Evolutionary conservation across 2,888 invertebrate genomes (phyloP), one percentile per base, ranked within the genome.

Genomic region (Plagodis pulveraria): DNA sequence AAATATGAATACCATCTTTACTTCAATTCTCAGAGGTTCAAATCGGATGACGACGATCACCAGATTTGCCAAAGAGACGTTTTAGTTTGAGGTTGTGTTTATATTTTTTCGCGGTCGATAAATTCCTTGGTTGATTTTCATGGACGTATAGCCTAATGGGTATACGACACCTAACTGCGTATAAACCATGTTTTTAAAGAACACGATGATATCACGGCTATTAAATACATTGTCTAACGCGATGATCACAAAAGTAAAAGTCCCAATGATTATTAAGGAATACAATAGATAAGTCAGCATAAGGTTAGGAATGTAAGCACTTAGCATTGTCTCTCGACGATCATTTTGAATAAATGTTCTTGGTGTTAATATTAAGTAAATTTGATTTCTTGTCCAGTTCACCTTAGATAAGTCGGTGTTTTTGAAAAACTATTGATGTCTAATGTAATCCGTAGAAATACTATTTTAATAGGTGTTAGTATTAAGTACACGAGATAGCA

Each of bases 331-430:
- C 35, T n/a, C 11, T 47, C 46, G 45, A n/a, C 45, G 35, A 35
- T 47, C 5, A 47, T 11, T 47, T 9, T 35, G 11, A 6, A 0
- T 45, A 5, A 35, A 11, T 35, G 2, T 47, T 12, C 8, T 47
- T 6, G 48, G 11, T 36, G 47, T 35, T 47, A 47, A 6, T 6
- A 41, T 41, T 41, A 41, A 41, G 9, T 41, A 41, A 11, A 35
- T 7, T 6, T 11, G 38, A 48, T 48, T 48, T 48, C 22, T 48
- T 48, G 48, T 48, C 48, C 40, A 48, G 48, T 48, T 40, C 48
- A 40, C 22, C 22, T n/a, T 22, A 22, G 22, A 22, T 22, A 22
- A 22, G 22, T 22, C 22, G 22, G 22, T 22, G 22, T 22, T 22
- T 22, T 22, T 22, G 22, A 22, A 22, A 22, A 22, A 22, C 22